These are phyloP conservation scores for Sympetrum striolatum DNA, from an alignment of 2,888 invertebrate species.

Conservation along the genomic window DNA sequence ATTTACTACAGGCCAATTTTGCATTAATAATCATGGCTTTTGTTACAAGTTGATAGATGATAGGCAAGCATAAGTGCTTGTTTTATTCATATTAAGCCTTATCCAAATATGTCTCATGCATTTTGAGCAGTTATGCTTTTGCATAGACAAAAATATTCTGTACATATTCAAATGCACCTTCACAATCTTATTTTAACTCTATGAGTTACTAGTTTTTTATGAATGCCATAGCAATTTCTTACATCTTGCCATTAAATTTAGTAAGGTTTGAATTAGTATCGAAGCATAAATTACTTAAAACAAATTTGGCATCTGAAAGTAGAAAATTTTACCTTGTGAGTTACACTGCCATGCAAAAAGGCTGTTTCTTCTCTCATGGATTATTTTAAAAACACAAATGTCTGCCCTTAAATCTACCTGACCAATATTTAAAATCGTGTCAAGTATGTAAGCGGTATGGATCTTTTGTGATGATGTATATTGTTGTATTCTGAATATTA, in stretches of 20 bases:
- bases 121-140: not conserved
- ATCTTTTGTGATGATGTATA: constrained; percentile 35
- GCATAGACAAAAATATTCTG: not conserved
- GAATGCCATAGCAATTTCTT: not conserved
- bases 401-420: not conserved
- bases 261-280: not conserved
- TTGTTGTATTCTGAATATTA: constrained; percentile 8
- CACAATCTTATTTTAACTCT: not conserved
- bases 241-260: not conserved
- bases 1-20: not conserved
- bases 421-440: not conserved
- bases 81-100: not conserved
- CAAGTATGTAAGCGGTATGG: not conserved
- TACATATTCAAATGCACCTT: not conserved
- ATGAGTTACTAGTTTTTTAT: constrained; percentile 25
- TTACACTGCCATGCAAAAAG: constrained; percentile 31
- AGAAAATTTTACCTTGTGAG: constrained; percentile 7
- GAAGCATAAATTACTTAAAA: not conserved
- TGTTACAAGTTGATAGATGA: not conserved
- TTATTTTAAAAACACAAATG: not conserved
- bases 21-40: not conserved
- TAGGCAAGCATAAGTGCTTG: not conserved
- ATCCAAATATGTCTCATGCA: not conserved
- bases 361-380: constrained; percentile 27
- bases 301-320: not conserved